A percentile compares a stretch with the other conserved stretches of the same genome.
Evolutionary conservation across 2,797 vertebrate species (phyloP).

Genomic region (Myotis planiceps): DNA sequence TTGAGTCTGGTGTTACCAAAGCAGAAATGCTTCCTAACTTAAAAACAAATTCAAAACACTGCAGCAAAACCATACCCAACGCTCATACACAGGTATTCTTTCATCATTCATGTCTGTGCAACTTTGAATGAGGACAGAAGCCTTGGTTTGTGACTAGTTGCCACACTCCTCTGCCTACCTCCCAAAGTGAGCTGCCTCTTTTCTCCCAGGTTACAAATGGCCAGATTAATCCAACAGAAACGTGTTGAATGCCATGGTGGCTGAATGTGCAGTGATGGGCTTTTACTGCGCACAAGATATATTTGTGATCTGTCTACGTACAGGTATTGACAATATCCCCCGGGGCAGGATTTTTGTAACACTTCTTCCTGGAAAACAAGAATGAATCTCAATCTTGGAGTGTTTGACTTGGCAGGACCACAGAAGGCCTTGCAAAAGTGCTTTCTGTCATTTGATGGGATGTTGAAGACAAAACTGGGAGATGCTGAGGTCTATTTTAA

Average conservation of each 20-base stretch:
- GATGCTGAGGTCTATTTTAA: slow-evolving; percentile 46
- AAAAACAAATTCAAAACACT: background rate
- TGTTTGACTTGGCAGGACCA: slow-evolving; percentile 6
- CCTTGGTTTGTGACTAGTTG: background rate
- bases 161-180: background rate
- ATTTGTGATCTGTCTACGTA: background rate
- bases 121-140: background rate
- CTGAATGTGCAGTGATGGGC: background rate
- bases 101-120: background rate
- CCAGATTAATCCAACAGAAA: slow-evolving; percentile 51
- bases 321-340: background rate
- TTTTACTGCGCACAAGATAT: background rate
- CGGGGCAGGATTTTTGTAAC: slow-evolving; percentile 32
- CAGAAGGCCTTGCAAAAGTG: background rate
- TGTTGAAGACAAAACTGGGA: background rate
- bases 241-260: background rate
- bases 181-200: background rate
- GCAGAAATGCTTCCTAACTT: background rate
- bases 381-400: slow-evolving; percentile 16
- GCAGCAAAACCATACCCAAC: background rate
- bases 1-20: background rate
- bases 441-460: slow-evolving; percentile 7
- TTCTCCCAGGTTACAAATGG: slow-evolving; percentile 29
- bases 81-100: background rate
- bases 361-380: slow-evolving; percentile 36